Base-by-base conservation (phyloP, 2,113 vertebrate genomes). In the Zonotrichia leucophrys region DNA sequence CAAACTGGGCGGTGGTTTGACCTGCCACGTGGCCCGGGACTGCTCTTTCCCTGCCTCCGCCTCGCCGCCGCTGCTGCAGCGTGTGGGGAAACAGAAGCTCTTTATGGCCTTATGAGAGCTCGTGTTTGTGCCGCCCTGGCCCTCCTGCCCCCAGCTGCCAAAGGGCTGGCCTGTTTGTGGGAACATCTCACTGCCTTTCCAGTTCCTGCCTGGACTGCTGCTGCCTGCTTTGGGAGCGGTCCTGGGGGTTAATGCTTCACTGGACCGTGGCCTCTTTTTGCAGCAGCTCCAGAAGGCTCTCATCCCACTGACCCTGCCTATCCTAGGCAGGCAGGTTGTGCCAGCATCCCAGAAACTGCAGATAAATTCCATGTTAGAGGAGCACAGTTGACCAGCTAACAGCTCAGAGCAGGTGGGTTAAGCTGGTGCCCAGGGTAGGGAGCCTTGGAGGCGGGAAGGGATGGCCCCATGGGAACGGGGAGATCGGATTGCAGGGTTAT, bases 1-100 rank as follows among this genome's bases (percentile, higher is more conserved):
- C 95, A 94, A 96, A 92, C 95, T 95, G 94, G 95, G 94, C 94
- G 92, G 94, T 87, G 95, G 95, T 97, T 95, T 95, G 94, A 94
- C 93, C 88, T 52, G 95, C 96, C 95, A 97, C 90, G 94, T 93
- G 90, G 85, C 92, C 88, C 0, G 9, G 55, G 64, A 60, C 73
- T 92, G 88, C 95, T 94, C 93, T 90, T 74, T 80, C 90, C 59
- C 67, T 68, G 93, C 90, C 92, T 83, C 75, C 15, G 33, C 93
- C 92, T 76, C 17, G 63, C 79, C 47, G 49, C 78, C 55, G 20
- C 8, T 31, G 76, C 7, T 31, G 76, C 95, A 74, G 83, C 2
- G 60, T 90, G 91, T 78, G 11, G 50, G 94, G 92, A 94, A 96
- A 95, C 94, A 96, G 95, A 95, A 93, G 94, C 83, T 92, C 96